phyloP scores from a whole-genome alignment of 2,888 invertebrate species.

The Drosophila ustulata region DNA sequence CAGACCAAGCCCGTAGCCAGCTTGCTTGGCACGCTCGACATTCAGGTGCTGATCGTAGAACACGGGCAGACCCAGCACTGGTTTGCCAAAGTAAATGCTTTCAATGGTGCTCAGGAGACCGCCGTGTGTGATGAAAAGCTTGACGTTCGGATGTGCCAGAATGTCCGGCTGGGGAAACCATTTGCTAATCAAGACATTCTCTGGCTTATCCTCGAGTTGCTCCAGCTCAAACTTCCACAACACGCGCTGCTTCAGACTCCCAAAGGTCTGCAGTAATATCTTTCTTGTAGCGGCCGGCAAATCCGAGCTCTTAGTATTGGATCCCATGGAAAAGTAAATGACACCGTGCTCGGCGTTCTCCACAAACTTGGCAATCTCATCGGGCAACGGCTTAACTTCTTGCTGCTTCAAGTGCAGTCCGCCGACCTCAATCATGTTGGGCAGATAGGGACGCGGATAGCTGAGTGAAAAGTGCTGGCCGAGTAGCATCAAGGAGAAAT shows the following conservation, averaged over 20 bases:
- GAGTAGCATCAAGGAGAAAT: constrained; percentile 78
- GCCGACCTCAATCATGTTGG: constrained; percentile 84
- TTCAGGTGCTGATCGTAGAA: constrained; percentile 86
- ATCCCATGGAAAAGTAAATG: constrained; percentile 86
- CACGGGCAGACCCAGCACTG: constrained; percentile 85
- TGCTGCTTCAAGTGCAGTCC: constrained; percentile 81
- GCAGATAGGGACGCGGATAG: constrained; percentile 81
- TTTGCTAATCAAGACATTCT: constrained; percentile 79
- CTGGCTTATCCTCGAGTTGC: constrained; percentile 68
- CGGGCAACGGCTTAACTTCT: constrained; percentile 71
- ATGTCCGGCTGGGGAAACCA: constrained; percentile 85
- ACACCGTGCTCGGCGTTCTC: constrained; percentile 83
- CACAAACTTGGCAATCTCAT: constrained; percentile 82
- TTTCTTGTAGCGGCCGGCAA: constrained; percentile 66
- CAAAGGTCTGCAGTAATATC: constrained; percentile 63
- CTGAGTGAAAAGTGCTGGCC: constrained; percentile 82
- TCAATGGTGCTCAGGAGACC: constrained; percentile 86
- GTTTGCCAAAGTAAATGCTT: constrained; percentile 85
- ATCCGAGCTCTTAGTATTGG: constrained; percentile 79
- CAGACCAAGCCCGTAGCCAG: constrained; percentile 84
- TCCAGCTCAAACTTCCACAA: constrained; percentile 85
- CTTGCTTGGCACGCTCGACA: constrained; percentile 83
- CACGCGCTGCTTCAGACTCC: constrained; percentile 70
- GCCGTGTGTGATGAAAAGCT: constrained; percentile 85
- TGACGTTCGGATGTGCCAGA: constrained; percentile 85